Evolutionary conservation across 2,888 invertebrate species (phyloP).

Genomic region (Blera fallax): DNA sequence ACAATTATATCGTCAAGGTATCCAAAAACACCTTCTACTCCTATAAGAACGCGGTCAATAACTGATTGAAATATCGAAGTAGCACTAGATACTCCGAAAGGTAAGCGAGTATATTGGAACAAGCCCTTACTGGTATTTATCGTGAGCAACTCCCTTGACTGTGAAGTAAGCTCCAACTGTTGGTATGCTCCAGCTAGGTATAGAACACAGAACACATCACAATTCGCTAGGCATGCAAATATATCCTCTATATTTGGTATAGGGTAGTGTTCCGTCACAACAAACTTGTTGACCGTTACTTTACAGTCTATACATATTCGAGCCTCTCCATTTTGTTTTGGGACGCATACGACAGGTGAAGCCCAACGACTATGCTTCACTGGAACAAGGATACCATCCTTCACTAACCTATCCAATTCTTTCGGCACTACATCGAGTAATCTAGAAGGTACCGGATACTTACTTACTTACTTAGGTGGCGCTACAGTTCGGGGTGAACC

Average conservation of each 20-base stretch:
- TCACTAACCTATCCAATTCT: slow-evolving; percentile 70
- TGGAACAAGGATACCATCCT: slow-evolving; percentile 68
- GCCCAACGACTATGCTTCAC: too few relatives aligned
- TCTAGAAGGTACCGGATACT: slow-evolving; percentile 70
- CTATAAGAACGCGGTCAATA: too few relatives aligned
- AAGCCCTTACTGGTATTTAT: slow-evolving; percentile 74
- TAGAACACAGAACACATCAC: background rate
- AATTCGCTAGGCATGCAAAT: background rate
- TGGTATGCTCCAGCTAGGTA: slow-evolving; percentile 51
- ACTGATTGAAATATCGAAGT: too few relatives aligned
- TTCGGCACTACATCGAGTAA: slow-evolving; percentile 70
- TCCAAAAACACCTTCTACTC: too few relatives aligned
- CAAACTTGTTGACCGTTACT: slow-evolving; percentile 63
- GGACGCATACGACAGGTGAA: slow-evolving; percentile 76
- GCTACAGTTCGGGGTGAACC: too few relatives aligned
- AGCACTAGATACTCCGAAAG: too few relatives aligned
- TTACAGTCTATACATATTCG: slow-evolving; percentile 77
- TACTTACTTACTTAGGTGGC: too few relatives aligned
- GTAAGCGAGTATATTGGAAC: slow-evolving; percentile 43
- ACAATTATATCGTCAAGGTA: too few relatives aligned
- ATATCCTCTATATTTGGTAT: slow-evolving; percentile 51
- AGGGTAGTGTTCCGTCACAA: slow-evolving; percentile 74
- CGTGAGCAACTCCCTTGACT: slow-evolving; percentile 73
- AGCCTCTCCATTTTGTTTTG: slow-evolving; percentile 65
- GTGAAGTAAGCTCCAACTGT: too few relatives aligned